Evolutionary conservation across 2,797 vertebrate genomes (phyloP), one percentile per base, ranked within the genome.

Genomic region (Acanthis flammea): DNA sequence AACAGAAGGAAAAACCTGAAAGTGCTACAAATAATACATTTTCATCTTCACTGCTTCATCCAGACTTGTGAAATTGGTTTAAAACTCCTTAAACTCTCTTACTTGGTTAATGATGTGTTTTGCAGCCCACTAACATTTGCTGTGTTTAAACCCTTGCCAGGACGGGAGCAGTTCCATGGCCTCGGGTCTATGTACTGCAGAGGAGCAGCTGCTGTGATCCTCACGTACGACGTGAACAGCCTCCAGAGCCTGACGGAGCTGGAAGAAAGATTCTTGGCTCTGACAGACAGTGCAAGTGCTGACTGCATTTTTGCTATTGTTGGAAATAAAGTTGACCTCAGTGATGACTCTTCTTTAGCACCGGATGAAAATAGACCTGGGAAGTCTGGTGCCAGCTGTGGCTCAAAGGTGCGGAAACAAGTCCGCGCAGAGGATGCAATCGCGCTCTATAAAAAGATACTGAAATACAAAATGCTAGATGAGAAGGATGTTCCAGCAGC

Each of bases 171-270:
- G 97, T 99, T 99, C 95, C 99, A 99, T 1, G 99, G 99, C 42
- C 97, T 99, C 30, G 99, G 99, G 57, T 99, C 99, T 10, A 99
- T 99, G 99, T 99, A 99, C 98, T 99, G 99, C 91, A 97, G 99
- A 27, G 99, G 99, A 3, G 99, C 99, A 0, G 98, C 98, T 1
- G 99, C 99, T 0, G 95, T 99, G 97, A 99, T 99, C 97, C 98
- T 99, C 62, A 99, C 98, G 6, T 99, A 99, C 0, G 99, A 99
- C 1, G 98, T 99, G 88, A 99, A 98, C 82, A 99, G 98, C 96
- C 98, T 98, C 91, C 99, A 99, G 95, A 99, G 98, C 97, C 98
- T 99, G 8, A 93, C 96, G 1, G 99, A 99, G 97, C 98, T 99
- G 95, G 99, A 99, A 95, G 99, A 99, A 92, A 97, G 99, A 55